Conservation (phyloP, 2,113 vertebrate genomes). For the Syngnathus typhle region DNA sequence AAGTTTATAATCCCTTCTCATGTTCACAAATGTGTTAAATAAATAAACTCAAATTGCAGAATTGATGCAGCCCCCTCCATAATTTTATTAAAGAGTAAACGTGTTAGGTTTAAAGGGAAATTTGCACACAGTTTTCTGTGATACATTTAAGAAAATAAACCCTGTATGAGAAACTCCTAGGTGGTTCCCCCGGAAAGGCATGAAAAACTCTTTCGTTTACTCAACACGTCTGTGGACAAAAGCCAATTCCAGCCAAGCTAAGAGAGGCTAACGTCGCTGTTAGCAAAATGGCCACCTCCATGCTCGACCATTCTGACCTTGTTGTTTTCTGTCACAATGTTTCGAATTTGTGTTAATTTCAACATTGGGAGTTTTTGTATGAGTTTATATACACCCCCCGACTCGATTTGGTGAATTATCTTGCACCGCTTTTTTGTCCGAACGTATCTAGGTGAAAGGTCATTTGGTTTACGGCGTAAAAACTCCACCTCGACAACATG, state of each 20-base stretch:
- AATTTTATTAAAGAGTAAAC: not conserved
- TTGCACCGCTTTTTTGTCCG: not conserved
- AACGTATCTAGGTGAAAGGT: slow-evolving; percentile 71
- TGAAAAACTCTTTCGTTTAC: not conserved
- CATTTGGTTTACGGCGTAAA: slow-evolving; percentile 19
- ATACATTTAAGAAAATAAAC: not conserved
- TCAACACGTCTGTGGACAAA: slow-evolving; percentile 37
- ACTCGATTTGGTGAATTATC: not conserved
- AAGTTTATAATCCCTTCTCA: not conserved
- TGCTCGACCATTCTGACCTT: slow-evolving; percentile 76
- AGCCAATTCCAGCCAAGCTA: slow-evolving; percentile 8
- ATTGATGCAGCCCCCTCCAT: not conserved
- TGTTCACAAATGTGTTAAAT: not conserved
- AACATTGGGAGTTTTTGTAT: rapidly evolving
- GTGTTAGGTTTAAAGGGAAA: not conserved
- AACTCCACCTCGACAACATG: not conserved
- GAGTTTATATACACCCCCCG: not conserved
- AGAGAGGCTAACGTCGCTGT: slow-evolving; percentile 26
- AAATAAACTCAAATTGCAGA: not conserved
- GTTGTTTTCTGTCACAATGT: slow-evolving; percentile 9
- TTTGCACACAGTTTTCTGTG: not conserved
- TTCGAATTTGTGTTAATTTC: rapidly evolving
- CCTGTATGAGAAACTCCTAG: not conserved
- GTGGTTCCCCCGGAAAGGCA: not conserved
- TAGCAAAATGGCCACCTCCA: slow-evolving; percentile 77